Evolutionary conservation across 1,140 invertebrate genomes (phyloP), one percentile per base, ranked within the genome.

Genomic region (Matsumurasca onukii): DNA sequence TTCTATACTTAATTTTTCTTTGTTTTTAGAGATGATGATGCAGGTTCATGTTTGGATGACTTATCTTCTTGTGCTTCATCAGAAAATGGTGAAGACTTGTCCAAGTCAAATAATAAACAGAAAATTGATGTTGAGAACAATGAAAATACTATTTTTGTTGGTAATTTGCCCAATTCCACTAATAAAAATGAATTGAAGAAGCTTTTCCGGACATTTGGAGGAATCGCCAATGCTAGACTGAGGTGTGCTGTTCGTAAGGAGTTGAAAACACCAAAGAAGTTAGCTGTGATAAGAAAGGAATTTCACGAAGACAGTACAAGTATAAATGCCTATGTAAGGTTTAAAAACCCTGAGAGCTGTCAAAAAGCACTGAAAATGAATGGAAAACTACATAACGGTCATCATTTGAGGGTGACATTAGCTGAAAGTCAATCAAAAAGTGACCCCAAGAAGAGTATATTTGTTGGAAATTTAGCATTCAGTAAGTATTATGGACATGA

Each of bases 121-220:
- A n/a, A n/a, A n/a, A n/a, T n/a, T n/a, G n/a, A n/a, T n/a, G n/a
- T n/a, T n/a, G n/a, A n/a, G n/a, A n/a, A n/a, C 15, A 59, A 59
- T 59, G 55, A 59, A 59, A 59, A 59, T 27, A 59, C 55, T 2
- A 59, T 59, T 27, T 59, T 59, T 59, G 55, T 59, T 25, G 55
- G 55, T 12, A 59, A 59, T 29, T 9, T 59, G 15, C 55, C 55
- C 3, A 29, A 25, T 22, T 13, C 25, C 25, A 59, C 25, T 9
- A 59, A 2, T 2, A 13, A 2, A 27, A 59, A 59, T 27, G 55
- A 59, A 13, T 25, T 59, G 55, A 59, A 59, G n/a, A 59, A 59
- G 25, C 3, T 59, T 2, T 59, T 59, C 25, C 13, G 55, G 30
- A 59, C 12, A 27, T 59, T 59, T 59, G 55, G 55, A 12, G 24